A percentile compares a stretch with the other conserved stretches of the same genome.
Evolutionary conservation across 2,113 vertebrate genomes (phyloP).

Genomic region (Noturus placidus): DNA sequence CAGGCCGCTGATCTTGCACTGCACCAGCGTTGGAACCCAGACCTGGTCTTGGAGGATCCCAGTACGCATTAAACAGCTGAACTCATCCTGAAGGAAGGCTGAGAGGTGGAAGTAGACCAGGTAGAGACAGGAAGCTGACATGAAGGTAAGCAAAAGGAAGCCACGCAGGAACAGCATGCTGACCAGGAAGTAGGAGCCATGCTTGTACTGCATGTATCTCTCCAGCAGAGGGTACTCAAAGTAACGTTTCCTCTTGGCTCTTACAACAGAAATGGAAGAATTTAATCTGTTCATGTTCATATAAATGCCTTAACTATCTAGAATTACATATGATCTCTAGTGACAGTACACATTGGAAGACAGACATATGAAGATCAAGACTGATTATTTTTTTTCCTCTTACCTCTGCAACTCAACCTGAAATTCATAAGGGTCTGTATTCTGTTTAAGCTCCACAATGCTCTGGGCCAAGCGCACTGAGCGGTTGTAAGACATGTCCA

Average conservation of each 20-base stretch:
- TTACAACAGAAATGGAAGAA: constrained; percentile 53
- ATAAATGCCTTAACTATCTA: neutral
- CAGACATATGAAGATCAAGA: neutral
- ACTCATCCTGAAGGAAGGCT: constrained; percentile 89
- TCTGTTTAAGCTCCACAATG: constrained; percentile 84
- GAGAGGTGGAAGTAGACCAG: constrained; percentile 88
- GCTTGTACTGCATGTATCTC: constrained; percentile 89
- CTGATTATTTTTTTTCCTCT: constrained; percentile 11
- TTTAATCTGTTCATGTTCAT: neutral
- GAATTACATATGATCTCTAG: constrained; percentile 2
- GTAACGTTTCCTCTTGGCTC: constrained; percentile 88
- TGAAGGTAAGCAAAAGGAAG: constrained; percentile 84
- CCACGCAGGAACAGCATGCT: constrained; percentile 86
- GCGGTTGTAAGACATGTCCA: constrained; percentile 97
- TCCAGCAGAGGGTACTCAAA: constrained; percentile 96
- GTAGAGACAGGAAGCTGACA: constrained; percentile 85
- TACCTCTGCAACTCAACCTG: constrained; percentile 90
- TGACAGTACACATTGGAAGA: constrained; percentile 23
- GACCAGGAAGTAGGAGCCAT: constrained; percentile 82
- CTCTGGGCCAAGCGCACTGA: constrained; percentile 89
- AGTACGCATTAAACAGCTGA: constrained; percentile 86
- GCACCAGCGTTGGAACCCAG: constrained; percentile 77
- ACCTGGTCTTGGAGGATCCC: constrained; percentile 78
- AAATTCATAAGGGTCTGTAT: constrained; percentile 76
- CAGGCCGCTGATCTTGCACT: constrained; percentile 87